These are phyloP conservation scores for Leptobrachium ailaonicum DNA, from an alignment of 2,113 vertebrate species.

Conservation along the genomic window DNA sequence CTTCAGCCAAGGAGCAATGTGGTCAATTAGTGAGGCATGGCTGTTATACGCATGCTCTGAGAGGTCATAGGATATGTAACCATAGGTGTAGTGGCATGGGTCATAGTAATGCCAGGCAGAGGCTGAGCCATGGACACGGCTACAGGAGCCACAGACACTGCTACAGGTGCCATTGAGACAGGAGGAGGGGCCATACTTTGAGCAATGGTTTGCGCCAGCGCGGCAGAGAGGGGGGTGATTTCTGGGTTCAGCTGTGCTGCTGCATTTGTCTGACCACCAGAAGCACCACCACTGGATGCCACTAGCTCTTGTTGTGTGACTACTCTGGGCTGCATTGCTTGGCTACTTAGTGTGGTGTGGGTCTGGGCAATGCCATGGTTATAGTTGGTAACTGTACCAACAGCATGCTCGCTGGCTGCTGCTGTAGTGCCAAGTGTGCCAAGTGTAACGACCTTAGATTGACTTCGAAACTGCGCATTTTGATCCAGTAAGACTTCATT, in stretches of 20 bases:
- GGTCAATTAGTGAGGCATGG: constrained; percentile 83
- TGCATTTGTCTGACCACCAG: constrained; percentile 75
- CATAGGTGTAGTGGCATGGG: constrained; percentile 94
- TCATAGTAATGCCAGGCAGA: constrained; percentile 91
- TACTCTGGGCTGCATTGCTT: constrained; percentile 86
- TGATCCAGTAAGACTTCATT: constrained; percentile 96
- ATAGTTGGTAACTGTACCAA: constrained; percentile 90
- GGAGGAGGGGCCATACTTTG: constrained; percentile 92
- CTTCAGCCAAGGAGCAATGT: not conserved
- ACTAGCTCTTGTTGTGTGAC: constrained; percentile 92
- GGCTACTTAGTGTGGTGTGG: constrained; percentile 95
- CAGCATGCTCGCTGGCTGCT: constrained; percentile 84
- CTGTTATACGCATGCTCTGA: constrained; percentile 97
- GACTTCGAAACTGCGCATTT: constrained; percentile 93
- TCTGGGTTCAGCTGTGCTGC: constrained; percentile 88
- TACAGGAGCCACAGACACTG: constrained; percentile 91
- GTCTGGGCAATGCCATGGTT: constrained; percentile 97
- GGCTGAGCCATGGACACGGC: constrained; percentile 94
- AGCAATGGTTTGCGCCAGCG: constrained; percentile 91
- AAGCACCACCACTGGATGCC: constrained; percentile 76
- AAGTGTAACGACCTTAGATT: constrained; percentile 92
- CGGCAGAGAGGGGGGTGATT: constrained; percentile 88
- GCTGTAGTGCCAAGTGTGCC: constrained; percentile 75
- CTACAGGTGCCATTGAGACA: constrained; percentile 92
- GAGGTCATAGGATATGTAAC: constrained; percentile 94